A percentile compares a stretch with the other conserved stretches of the same genome.
Evolutionary conservation across 2,113 vertebrate genomes (phyloP).

Genomic region (Chloebia gouldiae): DNA sequence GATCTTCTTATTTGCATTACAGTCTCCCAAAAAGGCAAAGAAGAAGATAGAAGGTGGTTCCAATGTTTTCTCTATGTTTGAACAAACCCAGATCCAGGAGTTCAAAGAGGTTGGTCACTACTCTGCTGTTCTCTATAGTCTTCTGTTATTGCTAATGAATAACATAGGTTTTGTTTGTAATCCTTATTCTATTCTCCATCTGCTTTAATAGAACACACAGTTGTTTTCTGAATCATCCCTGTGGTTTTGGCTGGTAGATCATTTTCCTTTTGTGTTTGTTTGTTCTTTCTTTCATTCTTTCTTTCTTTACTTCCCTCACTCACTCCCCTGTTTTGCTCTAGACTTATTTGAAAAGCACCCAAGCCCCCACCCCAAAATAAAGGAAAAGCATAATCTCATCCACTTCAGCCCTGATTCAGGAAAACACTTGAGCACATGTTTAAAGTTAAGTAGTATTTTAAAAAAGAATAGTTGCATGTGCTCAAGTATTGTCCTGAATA

Average conservation of each 20-base stretch:
- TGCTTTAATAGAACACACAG: slow-evolving; percentile 50
- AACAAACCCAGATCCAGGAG: slow-evolving; percentile 92
- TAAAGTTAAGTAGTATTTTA: not conserved
- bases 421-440: not conserved
- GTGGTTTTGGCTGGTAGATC: slow-evolving; percentile 52
- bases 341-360: not conserved
- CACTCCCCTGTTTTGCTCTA: not conserved
- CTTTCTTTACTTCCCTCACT: not conserved
- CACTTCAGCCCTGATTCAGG: not conserved
- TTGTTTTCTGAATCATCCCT: slow-evolving; percentile 60
- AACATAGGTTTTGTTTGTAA: slow-evolving; percentile 52
- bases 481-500: not conserved
- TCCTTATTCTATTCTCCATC: slow-evolving; percentile 18
- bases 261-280: slow-evolving; percentile 24
- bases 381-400: not conserved
- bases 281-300: not conserved
- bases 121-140: not conserved
- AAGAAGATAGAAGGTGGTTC: slow-evolving; percentile 83
- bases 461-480: not conserved
- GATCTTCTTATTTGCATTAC: not conserved
- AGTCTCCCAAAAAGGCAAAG: slow-evolving; percentile 88
- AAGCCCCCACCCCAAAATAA: not conserved
- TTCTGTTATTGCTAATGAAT: slow-evolving; percentile 9
- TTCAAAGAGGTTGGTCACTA: slow-evolving; percentile 84
- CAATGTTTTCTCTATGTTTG: slow-evolving; percentile 92